Base-by-base conservation (phyloP, 2,888 invertebrate genomes). In the Tetranychus piercei region DNA sequence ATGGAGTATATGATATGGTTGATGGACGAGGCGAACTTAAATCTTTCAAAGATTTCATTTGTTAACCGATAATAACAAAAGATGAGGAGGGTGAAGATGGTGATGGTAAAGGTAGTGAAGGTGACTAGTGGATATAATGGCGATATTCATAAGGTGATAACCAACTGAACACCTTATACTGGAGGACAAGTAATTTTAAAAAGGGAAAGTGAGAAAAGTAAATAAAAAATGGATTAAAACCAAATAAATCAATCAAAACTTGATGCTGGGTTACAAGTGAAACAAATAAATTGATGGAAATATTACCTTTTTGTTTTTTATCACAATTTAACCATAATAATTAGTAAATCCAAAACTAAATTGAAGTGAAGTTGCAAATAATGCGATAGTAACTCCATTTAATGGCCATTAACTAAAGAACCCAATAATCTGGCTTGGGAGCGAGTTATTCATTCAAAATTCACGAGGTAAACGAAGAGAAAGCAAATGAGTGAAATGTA, bases 31-130 rank as follows among this genome's bases (percentile, higher is more conserved):
- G 20, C 11, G 34, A 69, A 23, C 34, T 69, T 20, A 69, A 23
- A 23, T 69, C 20, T 20, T 6, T 5, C 18, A n/a, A 69, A 23
- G n/a, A 22, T 69, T 11, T 11, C 34, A 11, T 23, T 20, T 4
- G 69, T 22, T 69, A 20, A 11, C 20, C 22, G 20, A 6, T 23
- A 20, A 20, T 20, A 11, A 11, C 22, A 11, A 11, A 22, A 20
- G 66, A 66, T 65, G 65, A n/a, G 15, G 65, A 65, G 15, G 67
- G 22, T 67, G n/a, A 67, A 18, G 67, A n/a, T 67, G 67, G 11
- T n/a, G 67, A n/a, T 67, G 67, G 67, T 67, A 22, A n/a, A 66
- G 18, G 18, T 18, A 20, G 20, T 66, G 18, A 20, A 69, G 34
- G 22, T 23, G 69, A 69, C 20, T 69, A 69, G 20, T 69, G 69